Conservation (phyloP, 2,888 invertebrate species). For the Agrenia bidenticulata region DNA sequence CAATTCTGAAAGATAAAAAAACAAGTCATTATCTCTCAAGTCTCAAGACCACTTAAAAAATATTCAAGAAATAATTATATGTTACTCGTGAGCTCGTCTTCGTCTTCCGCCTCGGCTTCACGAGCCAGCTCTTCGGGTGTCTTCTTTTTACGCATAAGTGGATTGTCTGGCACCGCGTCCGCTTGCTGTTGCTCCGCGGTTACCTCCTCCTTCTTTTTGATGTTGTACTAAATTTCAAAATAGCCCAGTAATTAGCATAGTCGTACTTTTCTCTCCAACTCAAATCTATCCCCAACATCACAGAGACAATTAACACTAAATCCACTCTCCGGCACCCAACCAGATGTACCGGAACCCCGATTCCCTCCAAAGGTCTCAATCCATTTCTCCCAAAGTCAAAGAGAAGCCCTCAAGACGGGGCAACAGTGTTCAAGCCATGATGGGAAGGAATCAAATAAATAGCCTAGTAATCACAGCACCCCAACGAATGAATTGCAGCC, state of each 20-base stretch:
- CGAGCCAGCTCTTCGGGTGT: slow-evolving; percentile 96
- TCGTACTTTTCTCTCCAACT: not conserved
- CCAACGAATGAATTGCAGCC: too few species aligned
- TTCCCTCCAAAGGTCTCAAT: too few species aligned
- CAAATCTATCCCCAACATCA: not conserved
- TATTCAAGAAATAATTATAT: not conserved
- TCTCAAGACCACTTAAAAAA: not conserved
- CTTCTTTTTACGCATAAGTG: slow-evolving; percentile 97
- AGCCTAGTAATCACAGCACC: too few species aligned
- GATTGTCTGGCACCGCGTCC: slow-evolving; percentile 81
- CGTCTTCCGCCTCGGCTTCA: slow-evolving; percentile 92
- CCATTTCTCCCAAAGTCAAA: too few species aligned
- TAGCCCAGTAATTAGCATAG: not conserved
- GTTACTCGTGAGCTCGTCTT: slow-evolving; percentile 92
- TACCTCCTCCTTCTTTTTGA: slow-evolving; percentile 95
- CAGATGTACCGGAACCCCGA: too few species aligned
- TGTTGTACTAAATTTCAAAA: slow-evolving; percentile 81
- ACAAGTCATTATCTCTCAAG: slow-evolving; percentile 10
- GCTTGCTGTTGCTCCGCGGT: slow-evolving; percentile 58
- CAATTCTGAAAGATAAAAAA: slow-evolving; percentile 75
- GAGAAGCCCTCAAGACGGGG: too few species aligned
- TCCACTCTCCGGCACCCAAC: too few species aligned
- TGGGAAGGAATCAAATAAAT: too few species aligned
- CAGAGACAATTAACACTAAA: too few species aligned
- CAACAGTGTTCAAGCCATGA: too few species aligned